phyloP scores from a whole-genome alignment of 2,888 invertebrate species.

The Latrodectus hesperus region DNA sequence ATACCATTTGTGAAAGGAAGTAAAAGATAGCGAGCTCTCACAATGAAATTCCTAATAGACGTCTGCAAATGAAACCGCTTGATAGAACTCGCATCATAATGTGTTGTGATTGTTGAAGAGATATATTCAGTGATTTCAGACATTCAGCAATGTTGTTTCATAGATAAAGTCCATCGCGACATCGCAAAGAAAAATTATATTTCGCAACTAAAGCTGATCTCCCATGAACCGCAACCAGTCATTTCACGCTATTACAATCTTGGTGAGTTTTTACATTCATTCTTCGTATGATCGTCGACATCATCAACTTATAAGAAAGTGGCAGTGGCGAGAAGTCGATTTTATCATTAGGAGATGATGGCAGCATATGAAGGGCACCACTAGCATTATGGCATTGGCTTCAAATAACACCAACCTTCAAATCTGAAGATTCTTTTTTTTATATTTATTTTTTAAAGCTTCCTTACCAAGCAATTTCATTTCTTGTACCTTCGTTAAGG shows the following conservation, averaged over 20 bases:
- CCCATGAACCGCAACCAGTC: conserved; percentile 45
- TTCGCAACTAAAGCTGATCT: not conserved
- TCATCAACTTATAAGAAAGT: conserved; percentile 21
- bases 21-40: too few species aligned
- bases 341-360: conserved; percentile 47
- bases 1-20: too few species aligned
- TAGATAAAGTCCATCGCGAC: not conserved
- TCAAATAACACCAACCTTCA: conserved; percentile 18
- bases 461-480: too few species aligned
- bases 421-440: conserved; percentile 3
- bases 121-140: not conserved
- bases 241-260: conserved; percentile 51
- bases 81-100: too few species aligned
- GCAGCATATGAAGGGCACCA: conserved; percentile 9
- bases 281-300: conserved; percentile 15
- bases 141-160: not conserved
- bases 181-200: not conserved
- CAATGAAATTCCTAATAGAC: too few species aligned
- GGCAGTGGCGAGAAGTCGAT: conserved; percentile 7
- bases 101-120: not conserved
- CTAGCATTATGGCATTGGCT: conserved; percentile 22
- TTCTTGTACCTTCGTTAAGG: too few species aligned
- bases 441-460: not conserved
- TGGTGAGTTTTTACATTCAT: conserved; percentile 12
- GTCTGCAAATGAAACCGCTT: too few species aligned